A percentile compares a stretch with the other conserved stretches of the same genome.
Conservation (phyloP, 2,888 invertebrate species). For the Agrochola macilenta region DNA sequence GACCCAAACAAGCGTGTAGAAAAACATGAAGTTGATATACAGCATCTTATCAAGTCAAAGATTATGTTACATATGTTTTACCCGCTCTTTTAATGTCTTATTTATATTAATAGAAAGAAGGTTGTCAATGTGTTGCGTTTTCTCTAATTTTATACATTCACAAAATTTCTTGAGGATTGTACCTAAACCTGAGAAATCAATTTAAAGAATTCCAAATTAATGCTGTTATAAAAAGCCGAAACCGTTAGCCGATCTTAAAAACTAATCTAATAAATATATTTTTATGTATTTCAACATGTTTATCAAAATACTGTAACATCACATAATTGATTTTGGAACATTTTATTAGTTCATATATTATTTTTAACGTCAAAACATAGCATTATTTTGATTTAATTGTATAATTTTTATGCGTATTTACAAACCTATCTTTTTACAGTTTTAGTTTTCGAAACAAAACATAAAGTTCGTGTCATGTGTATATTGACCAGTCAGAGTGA, state of each 20-base stretch:
- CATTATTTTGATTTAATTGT: not conserved
- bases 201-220: not conserved
- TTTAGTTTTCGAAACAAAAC: slow-evolving; percentile 4
- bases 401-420: not conserved
- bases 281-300: slow-evolving; percentile 51
- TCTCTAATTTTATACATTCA: slow-evolving; percentile 19
- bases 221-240: not conserved
- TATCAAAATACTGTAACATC: slow-evolving; percentile 68
- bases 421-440: not conserved
- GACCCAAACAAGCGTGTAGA: not conserved
- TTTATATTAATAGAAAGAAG: not conserved
- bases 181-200: not conserved
- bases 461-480: not conserved
- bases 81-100: not conserved
- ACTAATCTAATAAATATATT: slow-evolving; percentile 57
- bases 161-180: not conserved
- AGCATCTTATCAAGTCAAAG: not conserved
- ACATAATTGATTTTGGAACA: slow-evolving; percentile 58
- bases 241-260: slow-evolving; percentile 26
- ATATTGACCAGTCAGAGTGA: not conserved
- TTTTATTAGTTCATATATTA: slow-evolving; percentile 8
- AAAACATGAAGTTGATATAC: not conserved
- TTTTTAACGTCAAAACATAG: slow-evolving; percentile 21
- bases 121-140: slow-evolving; percentile 23
- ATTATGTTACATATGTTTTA: slow-evolving; percentile 8